Conservation (phyloP, 2,797 vertebrate genomes). For the Perodicticus potto region DNA sequence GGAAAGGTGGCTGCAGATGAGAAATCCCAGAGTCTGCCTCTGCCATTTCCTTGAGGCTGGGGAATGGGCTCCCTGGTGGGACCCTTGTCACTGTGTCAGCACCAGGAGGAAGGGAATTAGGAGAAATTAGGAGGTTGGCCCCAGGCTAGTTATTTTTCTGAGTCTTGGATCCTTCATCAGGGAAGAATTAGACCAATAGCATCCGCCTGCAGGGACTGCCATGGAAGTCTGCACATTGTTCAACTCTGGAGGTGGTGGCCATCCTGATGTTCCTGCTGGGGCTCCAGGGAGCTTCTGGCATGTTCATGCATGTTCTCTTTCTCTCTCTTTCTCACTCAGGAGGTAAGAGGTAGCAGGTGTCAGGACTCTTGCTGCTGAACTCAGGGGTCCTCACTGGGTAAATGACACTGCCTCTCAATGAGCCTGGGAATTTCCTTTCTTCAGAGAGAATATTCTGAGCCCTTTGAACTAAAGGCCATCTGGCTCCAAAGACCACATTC, state of each 20-base stretch:
- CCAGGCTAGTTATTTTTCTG: background rate
- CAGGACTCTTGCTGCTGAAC: background rate
- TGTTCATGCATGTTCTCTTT: background rate
- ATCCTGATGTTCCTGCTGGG: background rate
- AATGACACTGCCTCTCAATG: background rate
- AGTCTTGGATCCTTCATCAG: background rate
- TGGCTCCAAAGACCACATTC: background rate
- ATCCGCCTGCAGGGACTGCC: background rate
- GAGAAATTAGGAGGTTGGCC: background rate
- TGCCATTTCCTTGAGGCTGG: background rate
- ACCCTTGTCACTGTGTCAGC: background rate
- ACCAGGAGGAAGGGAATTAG: background rate
- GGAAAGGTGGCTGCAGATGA: background rate
- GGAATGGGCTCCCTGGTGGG: rapidly evolving
- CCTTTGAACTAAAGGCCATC: background rate
- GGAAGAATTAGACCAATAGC: background rate
- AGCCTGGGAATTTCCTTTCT: background rate
- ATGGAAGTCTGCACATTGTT: too few relatives aligned
- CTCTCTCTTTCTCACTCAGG: background rate
- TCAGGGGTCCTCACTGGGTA: background rate
- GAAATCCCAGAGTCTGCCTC: background rate
- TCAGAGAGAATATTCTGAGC: background rate
- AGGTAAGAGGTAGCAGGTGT: background rate
- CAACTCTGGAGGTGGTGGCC: background rate
- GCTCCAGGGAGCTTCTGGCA: background rate